Base-by-base conservation (phyloP, 2,797 vertebrate genomes). In the Micromesistius poutassou region DNA sequence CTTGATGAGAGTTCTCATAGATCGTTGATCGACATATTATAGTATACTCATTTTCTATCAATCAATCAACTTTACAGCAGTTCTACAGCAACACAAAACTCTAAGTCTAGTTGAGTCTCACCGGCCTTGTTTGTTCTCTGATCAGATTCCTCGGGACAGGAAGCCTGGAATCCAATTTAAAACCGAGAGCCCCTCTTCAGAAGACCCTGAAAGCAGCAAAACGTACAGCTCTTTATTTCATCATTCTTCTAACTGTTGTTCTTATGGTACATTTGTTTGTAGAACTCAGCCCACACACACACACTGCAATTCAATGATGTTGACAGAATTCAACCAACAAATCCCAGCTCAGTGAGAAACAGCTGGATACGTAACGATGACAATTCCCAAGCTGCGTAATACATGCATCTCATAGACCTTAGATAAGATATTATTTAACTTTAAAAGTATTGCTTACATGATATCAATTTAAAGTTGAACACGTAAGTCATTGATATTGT, bases 61-160 rank as follows among this genome's bases (percentile, higher is more conserved):
- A 66, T 35, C 33, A 5, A 35, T 40, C 14, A 28, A 25, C 5
- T 66, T 10, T n/a, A 66, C 19, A 66, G 62, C 62, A 66, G 40
- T 16, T 42, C 40, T 42, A 22, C 46, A 22, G 5, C 46, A 55
- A n/a, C 40, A 42, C 30, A 30, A 5, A 10, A 70, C n/a, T n/a
- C 22, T 1, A 62, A 19, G 62, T 68, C 8, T 68, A 28, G 22
- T n/a, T 12, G 66, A 66, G 5, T 12, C n/a, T n/a, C 33, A 12
- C 19, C 35, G 33, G 22, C 13, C 35, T 42, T 42, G 46, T 55
- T 19, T 55, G 40, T 30, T 75, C 16, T 66, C 22, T 75, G 30
- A n/a, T 6, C 40, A 96, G 95, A 94, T 95, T 83, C 94, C 94
- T 19, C 89, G 94, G 68, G 94, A 95, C 76, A 94, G 94, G 75